phyloP scores from a whole-genome alignment of 2,113 vertebrate genomes.

The Gobiocypris rarus region DNA sequence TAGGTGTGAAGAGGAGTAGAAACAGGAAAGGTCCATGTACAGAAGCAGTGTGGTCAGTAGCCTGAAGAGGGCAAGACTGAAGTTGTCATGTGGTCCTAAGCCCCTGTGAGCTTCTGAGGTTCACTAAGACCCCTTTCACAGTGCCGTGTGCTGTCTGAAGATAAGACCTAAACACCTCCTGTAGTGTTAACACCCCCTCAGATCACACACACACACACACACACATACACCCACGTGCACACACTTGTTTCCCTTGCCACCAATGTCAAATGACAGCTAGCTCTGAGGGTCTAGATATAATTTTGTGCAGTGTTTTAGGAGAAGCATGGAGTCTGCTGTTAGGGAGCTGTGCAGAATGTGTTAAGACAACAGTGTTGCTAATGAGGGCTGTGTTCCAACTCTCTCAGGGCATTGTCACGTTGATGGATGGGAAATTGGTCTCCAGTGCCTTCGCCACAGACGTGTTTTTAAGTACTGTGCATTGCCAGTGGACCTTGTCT shows the following conservation, averaged over 20 bases:
- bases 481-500: constrained; percentile 10
- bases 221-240: background rate
- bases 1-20: background rate
- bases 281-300: background rate
- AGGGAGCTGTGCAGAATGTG: constrained; percentile 8
- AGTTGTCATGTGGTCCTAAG: constrained; percentile 27
- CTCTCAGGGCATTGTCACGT: background rate
- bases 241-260: constrained; percentile 6
- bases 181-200: constrained; percentile 46
- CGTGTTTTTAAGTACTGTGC: constrained; percentile 19
- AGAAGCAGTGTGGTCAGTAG: background rate
- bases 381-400: constrained; percentile 51
- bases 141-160: constrained; percentile 62
- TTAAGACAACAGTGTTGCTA: constrained; percentile 50
- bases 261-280: background rate
- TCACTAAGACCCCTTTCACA: constrained; percentile 47
- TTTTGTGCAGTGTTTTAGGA: background rate
- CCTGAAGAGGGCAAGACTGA: constrained; percentile 19
- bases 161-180: constrained; percentile 63
- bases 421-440: constrained; percentile 36
- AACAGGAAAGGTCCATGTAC: background rate
- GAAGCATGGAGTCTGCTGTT: constrained; percentile 18
- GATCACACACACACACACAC: constrained; percentile 8
- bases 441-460: constrained; percentile 5
- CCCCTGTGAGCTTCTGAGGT: constrained; percentile 24